Conservation (phyloP, 2,888 invertebrate species). For the Syritta pipiens region DNA sequence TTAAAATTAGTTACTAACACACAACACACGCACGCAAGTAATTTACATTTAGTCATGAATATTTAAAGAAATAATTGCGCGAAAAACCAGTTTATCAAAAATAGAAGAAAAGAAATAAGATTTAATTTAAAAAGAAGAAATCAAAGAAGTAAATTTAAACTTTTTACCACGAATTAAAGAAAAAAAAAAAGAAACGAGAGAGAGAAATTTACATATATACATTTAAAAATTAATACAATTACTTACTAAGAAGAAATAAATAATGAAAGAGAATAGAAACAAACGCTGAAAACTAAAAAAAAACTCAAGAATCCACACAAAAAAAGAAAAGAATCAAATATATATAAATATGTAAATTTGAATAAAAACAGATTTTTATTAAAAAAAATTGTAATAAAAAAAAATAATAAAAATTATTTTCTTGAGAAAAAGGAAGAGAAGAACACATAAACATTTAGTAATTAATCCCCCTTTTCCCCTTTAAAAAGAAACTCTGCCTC, state of each 20-base stretch:
- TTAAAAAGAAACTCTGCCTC: slow-evolving; percentile 14
- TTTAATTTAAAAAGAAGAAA: slow-evolving; percentile 36
- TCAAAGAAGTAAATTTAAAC: slow-evolving; percentile 37
- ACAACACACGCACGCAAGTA: slow-evolving; percentile 65
- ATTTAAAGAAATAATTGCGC: slow-evolving; percentile 49
- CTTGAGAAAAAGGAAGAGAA: slow-evolving; percentile 35
- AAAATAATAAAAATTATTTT: slow-evolving; percentile 33
- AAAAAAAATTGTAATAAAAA: slow-evolving; percentile 7
- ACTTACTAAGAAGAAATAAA: slow-evolving; percentile 51
- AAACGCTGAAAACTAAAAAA: slow-evolving; percentile 4
- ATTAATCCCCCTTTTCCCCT: not conserved
- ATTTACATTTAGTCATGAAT: slow-evolving; percentile 63
- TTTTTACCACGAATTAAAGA: slow-evolving; percentile 66
- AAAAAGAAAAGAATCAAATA: slow-evolving; percentile 46
- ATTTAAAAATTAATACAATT: slow-evolving; percentile 44
- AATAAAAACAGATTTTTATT: slow-evolving; percentile 15
- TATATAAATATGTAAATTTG: slow-evolving; percentile 64
- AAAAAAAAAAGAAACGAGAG: slow-evolving; percentile 37
- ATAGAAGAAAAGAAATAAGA: slow-evolving; percentile 13
- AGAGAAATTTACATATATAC: slow-evolving; percentile 55
- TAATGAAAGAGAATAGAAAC: slow-evolving; percentile 23
- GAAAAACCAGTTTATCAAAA: slow-evolving; percentile 8
- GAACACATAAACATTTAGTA: not conserved
- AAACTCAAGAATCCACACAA: slow-evolving; percentile 21
- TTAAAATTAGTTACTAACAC: slow-evolving; percentile 43